Percentiles rank a stretch among this genome's conserved stretches.
These are phyloP conservation scores for Protonibea diacanthus DNA, from an alignment of 2,797 vertebrate species.

Conservation along the genomic window DNA sequence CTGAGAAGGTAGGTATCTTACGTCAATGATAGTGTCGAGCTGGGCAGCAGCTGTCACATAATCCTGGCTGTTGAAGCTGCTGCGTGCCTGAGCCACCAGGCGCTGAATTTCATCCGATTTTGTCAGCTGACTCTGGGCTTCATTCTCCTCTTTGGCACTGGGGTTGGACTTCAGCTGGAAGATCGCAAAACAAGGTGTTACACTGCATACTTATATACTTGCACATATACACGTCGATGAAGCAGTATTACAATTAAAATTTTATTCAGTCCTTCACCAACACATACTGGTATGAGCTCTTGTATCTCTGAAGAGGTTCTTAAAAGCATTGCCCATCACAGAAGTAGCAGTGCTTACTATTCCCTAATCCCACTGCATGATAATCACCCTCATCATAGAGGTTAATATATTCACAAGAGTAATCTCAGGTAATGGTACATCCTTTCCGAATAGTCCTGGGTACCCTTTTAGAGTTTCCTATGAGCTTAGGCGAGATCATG, in stretches of 20 bases:
- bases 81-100: constrained; percentile 85
- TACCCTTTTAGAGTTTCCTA: constrained; percentile 57
- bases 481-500: constrained; percentile 44
- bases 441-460: constrained; percentile 56
- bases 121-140: constrained; percentile 90
- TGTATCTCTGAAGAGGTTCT: constrained; percentile 13
- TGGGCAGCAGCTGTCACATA: constrained; percentile 85
- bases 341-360: constrained; percentile 28
- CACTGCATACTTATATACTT: neutral
- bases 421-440: constrained; percentile 61
- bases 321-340: constrained; percentile 26
- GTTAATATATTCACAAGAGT: constrained; percentile 60
- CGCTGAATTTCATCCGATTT: constrained; percentile 95
- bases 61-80: constrained; percentile 85
- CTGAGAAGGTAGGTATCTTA: constrained; percentile 68
- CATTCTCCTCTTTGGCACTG: constrained; percentile 89
- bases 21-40: constrained; percentile 93
- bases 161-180: constrained; percentile 93
- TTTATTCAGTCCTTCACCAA: constrained; percentile 2
- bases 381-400: constrained; percentile 55
- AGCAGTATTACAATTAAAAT: neutral
- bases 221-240: neutral
- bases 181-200: constrained; percentile 21
- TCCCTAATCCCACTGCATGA: constrained; percentile 56
- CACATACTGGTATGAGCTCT: constrained; percentile 7